A percentile compares a stretch with the other conserved stretches of the same genome.
phyloP scores from a whole-genome alignment of 2,113 vertebrate species.

The Apeltes quadracus region DNA sequence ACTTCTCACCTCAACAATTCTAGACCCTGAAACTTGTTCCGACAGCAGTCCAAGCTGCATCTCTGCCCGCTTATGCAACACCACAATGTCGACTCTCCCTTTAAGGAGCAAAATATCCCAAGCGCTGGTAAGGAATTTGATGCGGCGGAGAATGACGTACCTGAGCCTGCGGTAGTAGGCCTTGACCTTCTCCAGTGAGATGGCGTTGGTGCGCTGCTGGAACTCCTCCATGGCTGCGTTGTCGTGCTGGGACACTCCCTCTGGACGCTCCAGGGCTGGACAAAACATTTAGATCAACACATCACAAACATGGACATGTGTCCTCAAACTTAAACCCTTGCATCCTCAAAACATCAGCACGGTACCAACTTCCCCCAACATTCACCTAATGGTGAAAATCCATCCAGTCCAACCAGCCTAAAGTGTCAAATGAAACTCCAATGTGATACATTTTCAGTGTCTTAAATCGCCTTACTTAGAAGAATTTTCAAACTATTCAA shows the following conservation, averaged over 20 bases:
- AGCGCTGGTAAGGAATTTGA: slow-evolving; percentile 21
- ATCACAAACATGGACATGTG: not conserved
- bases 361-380: not conserved
- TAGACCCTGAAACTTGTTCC: slow-evolving; percentile 8
- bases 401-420: not conserved
- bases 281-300: not conserved
- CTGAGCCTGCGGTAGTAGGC: slow-evolving; percentile 97
- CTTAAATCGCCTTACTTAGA: not conserved
- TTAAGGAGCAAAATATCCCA: slow-evolving; percentile 33
- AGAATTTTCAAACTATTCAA: too few species aligned
- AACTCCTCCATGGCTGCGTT: slow-evolving; percentile 84
- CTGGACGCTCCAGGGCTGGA: slow-evolving; percentile 88
- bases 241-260: slow-evolving; percentile 82
- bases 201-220: slow-evolving; percentile 89
- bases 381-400: not conserved
- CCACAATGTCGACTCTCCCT: slow-evolving; percentile 23
- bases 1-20: slow-evolving; percentile 19
- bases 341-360: not conserved
- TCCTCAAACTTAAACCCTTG: not conserved
- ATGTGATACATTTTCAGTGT: not conserved
- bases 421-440: not conserved
- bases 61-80: slow-evolving; percentile 34
- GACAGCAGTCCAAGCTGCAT: not conserved
- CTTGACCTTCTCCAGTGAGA: slow-evolving; percentile 94
- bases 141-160: slow-evolving; percentile 68